phyloP scores from a whole-genome alignment of 1,140 invertebrate species.

The Trichonephila inaurata region DNA sequence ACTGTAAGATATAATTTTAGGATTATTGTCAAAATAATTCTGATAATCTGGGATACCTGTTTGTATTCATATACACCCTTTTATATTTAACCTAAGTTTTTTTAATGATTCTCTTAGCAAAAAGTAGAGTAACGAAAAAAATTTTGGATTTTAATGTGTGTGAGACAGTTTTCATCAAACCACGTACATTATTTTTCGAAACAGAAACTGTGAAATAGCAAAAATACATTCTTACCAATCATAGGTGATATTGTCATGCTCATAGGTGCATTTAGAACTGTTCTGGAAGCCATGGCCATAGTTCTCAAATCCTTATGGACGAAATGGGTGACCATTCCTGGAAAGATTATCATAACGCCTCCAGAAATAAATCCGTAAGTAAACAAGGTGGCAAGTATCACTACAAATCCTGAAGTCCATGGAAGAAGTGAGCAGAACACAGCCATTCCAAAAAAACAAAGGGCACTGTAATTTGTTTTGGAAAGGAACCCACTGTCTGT shows the following conservation, averaged over 20 bases:
- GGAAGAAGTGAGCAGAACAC: neutral
- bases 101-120: too few species aligned
- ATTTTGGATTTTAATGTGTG: too few species aligned
- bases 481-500: neutral
- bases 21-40: too few species aligned
- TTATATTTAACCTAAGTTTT: too few species aligned
- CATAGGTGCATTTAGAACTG: slow-evolving; percentile 15
- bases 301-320: neutral
- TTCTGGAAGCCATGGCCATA: slow-evolving; percentile 51
- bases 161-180: too few species aligned
- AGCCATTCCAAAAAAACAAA: slow-evolving; percentile 19
- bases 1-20: too few species aligned
- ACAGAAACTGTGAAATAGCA: too few species aligned
- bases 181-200: too few species aligned
- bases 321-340: slow-evolving; percentile 29
- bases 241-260: slow-evolving; percentile 26
- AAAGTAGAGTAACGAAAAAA: too few species aligned
- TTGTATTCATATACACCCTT: too few species aligned
- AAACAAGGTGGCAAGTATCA: neutral
- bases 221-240: slow-evolving; percentile 11
- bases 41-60: too few species aligned
- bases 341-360: neutral
- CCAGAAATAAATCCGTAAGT: slow-evolving; percentile 22
- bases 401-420: neutral
- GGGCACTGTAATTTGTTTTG: neutral